A percentile compares a stretch with the other conserved stretches of the same genome.
phyloP scores from a whole-genome alignment of 2,113 vertebrate genomes.

The Scytalopus superciliaris region DNA sequence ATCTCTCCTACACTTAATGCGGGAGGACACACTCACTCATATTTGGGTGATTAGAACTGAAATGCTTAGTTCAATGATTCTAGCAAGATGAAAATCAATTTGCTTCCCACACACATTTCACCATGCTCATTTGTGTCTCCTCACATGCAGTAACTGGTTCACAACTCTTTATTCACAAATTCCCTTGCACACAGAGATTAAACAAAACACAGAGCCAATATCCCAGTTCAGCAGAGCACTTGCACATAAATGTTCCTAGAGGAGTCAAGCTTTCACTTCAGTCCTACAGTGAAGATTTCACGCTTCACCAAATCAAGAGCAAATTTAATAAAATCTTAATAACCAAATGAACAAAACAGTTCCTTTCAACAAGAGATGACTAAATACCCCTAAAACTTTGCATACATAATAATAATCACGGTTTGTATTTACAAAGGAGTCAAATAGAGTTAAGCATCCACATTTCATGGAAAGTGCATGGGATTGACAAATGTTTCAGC shows the following conservation, averaged over 20 bases:
- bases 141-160: neutral
- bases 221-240: neutral
- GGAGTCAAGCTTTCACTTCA: neutral
- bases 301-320: neutral
- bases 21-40: neutral
- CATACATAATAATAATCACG: neutral
- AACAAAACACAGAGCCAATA: neutral
- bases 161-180: neutral
- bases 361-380: neutral
- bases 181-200: neutral
- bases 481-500: neutral
- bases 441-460: neutral
- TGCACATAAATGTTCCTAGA: neutral
- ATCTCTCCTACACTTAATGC: neutral
- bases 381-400: neutral
- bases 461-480: neutral
- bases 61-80: neutral
- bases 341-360: neutral
- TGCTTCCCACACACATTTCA: conserved; percentile 4
- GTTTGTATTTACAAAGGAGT: neutral
- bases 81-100: neutral
- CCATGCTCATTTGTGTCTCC: neutral
- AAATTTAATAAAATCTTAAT: neutral
- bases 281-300: neutral
- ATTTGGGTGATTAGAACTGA: neutral